Percentiles rank a stretch among this genome's conserved stretches.
phyloP scores from a whole-genome alignment of 37 sponge, comb jelly and placozoan species.

The Axinella damicornis region DNA sequence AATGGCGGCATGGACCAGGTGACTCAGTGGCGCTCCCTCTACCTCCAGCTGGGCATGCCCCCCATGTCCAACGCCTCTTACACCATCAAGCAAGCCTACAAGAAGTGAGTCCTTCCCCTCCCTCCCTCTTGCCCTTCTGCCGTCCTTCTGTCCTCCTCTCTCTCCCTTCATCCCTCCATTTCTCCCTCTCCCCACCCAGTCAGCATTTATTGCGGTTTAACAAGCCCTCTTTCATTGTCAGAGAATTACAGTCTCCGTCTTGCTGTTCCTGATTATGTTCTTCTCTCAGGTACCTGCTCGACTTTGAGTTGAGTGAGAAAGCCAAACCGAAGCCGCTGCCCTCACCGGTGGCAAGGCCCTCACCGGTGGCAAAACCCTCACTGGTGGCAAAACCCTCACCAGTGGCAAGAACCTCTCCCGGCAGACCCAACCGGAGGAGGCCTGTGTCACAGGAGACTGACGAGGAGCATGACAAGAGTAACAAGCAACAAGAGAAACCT shows the following conservation, averaged over 20 bases:
- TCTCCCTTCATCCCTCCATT: neutral
- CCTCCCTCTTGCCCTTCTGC: neutral
- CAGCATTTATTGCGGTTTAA: too few species aligned
- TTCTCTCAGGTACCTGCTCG: constrained; percentile 71
- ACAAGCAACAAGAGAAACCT: neutral
- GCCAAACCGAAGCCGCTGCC: constrained; percentile 4
- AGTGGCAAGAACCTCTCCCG: too few species aligned
- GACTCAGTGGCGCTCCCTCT: constrained; percentile 85
- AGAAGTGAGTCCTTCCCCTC: constrained; percentile 48
- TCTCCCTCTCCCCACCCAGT: too few species aligned
- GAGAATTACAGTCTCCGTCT: too few species aligned
- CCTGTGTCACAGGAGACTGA: neutral
- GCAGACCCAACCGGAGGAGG: too few species aligned
- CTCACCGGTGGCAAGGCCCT: neutral
- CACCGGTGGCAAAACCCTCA: neutral
- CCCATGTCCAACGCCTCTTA: constrained; percentile 53
- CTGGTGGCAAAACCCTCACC: neutral
- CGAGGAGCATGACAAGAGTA: neutral
- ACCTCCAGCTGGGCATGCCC: constrained; percentile 74
- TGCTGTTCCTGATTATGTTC: too few species aligned
- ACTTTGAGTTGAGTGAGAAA: constrained; percentile 61
- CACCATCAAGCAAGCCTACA: constrained; percentile 75
- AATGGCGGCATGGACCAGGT: constrained; percentile 87
- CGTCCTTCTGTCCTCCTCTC: neutral
- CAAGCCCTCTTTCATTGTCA: too few species aligned